These are phyloP conservation scores for Neoarius graeffei DNA, from an alignment of 2,113 vertebrate genomes.

Conservation along the genomic window DNA sequence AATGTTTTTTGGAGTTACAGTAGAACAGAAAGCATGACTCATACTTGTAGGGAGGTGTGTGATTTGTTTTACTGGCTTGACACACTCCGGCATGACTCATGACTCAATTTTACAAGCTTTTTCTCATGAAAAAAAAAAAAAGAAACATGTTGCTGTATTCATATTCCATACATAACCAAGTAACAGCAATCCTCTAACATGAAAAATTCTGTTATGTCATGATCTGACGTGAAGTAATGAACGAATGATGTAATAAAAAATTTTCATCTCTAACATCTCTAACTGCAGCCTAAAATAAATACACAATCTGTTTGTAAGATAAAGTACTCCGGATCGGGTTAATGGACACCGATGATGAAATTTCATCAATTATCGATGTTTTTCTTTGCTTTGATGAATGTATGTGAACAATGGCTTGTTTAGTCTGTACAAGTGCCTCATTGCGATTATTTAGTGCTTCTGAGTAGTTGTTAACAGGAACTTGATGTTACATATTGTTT, in stretches of 20 bases:
- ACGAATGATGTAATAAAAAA: not conserved
- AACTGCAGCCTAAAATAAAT: not conserved
- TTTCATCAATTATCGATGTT: constrained; percentile 46
- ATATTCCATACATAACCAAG: not conserved
- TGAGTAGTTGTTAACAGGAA: constrained; percentile 19
- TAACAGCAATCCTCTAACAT: too few species aligned
- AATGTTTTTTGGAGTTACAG: not conserved
- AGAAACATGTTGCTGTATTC: not conserved
- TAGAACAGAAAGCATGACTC: not conserved
- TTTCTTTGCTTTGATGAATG: constrained; percentile 32
- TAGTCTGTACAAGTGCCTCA: constrained; percentile 66
- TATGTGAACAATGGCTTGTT: constrained; percentile 64
- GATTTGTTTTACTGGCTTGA: constrained; percentile 2
- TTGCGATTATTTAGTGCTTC: constrained; percentile 61
- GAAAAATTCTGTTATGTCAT: not conserved
- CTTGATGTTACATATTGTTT: constrained; percentile 47
- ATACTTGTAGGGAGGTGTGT: not conserved
- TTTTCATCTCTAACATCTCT: not conserved
- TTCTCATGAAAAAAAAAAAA: not conserved
- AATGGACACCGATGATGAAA: constrained; percentile 25
- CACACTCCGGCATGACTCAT: not conserved
- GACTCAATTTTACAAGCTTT: constrained; percentile 19
- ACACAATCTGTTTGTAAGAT: not conserved
- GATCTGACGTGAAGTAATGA: not conserved
- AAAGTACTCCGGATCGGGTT: not conserved